Base-by-base conservation (phyloP, 30 jellyfish, hydroid and myxozoan species). In the Mastigias papua region DNA sequence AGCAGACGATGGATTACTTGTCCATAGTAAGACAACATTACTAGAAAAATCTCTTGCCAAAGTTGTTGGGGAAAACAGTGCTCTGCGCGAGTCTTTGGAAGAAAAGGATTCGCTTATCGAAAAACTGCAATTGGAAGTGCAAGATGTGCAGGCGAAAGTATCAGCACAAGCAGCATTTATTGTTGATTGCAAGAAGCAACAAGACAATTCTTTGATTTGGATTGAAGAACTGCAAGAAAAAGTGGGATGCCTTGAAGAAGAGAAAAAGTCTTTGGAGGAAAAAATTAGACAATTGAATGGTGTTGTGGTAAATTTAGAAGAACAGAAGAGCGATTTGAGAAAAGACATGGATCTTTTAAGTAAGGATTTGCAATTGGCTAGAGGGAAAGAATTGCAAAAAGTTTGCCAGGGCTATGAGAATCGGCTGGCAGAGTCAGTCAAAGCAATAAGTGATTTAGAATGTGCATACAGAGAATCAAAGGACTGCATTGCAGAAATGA, bases 11-110 rank as follows among this genome's bases (percentile, higher is more conserved):
- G 49, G 93, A 11, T 82, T 91, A 2, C 48, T 91, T 21, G 86
- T 91, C 75, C 98, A 91, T 85, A 91, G 73, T 65, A 91, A 91
- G 65, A 91, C 98, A 54, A 91, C 98, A 21, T 33, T 91, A 86
- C 89, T 91, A 1, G 98, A 91, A 79, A 93, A 69, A 28, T 69
- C 95, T 16, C 81, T 91, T 30, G 93, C 93, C 5, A 84, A 76
- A 42, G 78, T 31, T 48, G 91, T 71, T 4, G 94, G 80, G 74
- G 95, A 91, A 72, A 91, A 91, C 69, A 34, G 35, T 29, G 32
- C 17, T 6, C 28, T 82, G 78, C 68, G 91, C 28, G 85, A 82
- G 68, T 48, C 49, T 1, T 29, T 67, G 22, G 76, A 67, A 48
- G 37, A 33, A 29, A 68, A 69, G 48, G 85, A 82, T 17, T 25